Evolutionary conservation across 1,140 invertebrate species (phyloP), one percentile per base, ranked within the genome.

Genomic region (Drosophila melanogaster): DNA sequence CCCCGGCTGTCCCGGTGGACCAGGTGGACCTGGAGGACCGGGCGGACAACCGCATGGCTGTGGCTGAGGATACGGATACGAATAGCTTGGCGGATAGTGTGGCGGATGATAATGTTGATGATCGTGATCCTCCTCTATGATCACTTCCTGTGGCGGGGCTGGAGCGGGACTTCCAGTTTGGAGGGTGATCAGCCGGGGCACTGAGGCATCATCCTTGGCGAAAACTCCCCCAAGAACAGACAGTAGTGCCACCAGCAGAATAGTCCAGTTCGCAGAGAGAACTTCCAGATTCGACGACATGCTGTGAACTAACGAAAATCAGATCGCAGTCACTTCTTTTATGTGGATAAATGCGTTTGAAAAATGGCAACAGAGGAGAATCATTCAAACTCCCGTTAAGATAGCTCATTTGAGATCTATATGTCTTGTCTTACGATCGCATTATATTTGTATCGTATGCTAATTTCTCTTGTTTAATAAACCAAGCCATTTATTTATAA

Each of bases 1-100:
- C 7, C 81, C 77, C 7, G 70, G 77, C 1, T 24, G 46, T 2
- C 77, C 79, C 0, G 74, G 57, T 15, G 35, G 22, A 0, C 78
- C 81, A 19, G 85, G 77, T 14, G 40, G 62, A 17, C 89, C 86
- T 7, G 66, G 67, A 6, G 67, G 67, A 2, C 90, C 87, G 0
- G 87, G 90, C 4, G 67, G 67, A 38, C 81, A 76, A 0, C 60
- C 38, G 6, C 76, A 79, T 8, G 66, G 60, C 15, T 49, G 62
- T 0, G 55, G 66, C 10, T 38, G 59, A 3, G 55, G 22, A 10
- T 47, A 40, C 0, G 75, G 70, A 56, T 79, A 79, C 6, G 74
- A 40, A 55, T 69, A 69, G 24, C 49, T 37, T 0, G 30, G 15
- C 24, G 0, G 44, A 26, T 47, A 67, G 49, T 30, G 17, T 0